Evolutionary conservation across 2,113 vertebrate species (phyloP).

Genomic region (Microcebus lehilahytsara): DNA sequence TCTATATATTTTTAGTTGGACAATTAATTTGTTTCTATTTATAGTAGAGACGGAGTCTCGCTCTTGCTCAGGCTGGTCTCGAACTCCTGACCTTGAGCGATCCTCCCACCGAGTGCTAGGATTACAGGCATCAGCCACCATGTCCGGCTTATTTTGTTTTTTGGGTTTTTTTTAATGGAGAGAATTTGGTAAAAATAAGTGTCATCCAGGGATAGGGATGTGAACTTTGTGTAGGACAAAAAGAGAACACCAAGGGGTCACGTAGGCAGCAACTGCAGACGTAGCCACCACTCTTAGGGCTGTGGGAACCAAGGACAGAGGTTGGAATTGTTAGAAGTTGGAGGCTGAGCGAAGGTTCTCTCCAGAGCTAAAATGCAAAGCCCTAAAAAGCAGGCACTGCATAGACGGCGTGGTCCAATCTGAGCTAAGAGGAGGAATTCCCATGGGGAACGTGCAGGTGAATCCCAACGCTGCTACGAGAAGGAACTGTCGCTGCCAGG

Average conservation of each 20-base stretch:
- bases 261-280: neutral
- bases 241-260: neutral
- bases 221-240: neutral
- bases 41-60: too few relatives aligned
- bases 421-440: too few relatives aligned
- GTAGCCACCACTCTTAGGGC: neutral
- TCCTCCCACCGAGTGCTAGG: too few relatives aligned
- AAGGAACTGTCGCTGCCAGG: too few relatives aligned
- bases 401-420: accelerated
- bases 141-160: too few relatives aligned
- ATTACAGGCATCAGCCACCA: too few relatives aligned
- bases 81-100: too few relatives aligned
- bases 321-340: neutral
- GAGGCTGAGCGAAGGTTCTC: neutral
- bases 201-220: neutral
- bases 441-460: too few relatives aligned
- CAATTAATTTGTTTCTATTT: accelerated
- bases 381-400: neutral
- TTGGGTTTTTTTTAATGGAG: neutral
- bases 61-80: too few relatives aligned
- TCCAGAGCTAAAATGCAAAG: neutral
- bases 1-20: too few relatives aligned
- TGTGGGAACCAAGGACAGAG: neutral
- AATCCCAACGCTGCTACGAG: too few relatives aligned
- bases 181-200: neutral